Evolutionary conservation across 2,888 invertebrate species (phyloP).

Genomic region (Dynastes maya): DNA sequence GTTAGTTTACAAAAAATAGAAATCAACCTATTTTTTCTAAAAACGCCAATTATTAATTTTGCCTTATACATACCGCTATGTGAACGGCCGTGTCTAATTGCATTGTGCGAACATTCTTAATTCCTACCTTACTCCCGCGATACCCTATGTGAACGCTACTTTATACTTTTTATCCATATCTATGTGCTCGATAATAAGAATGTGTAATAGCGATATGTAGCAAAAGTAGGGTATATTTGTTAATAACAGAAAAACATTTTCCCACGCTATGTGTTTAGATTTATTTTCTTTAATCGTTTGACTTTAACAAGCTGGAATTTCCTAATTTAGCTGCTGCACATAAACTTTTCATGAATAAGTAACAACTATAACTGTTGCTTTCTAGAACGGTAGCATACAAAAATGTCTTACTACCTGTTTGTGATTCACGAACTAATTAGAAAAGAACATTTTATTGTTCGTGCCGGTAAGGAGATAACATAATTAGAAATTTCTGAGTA

Average conservation of each 20-base stretch:
- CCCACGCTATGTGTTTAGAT: not conserved
- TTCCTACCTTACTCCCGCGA: too few relatives aligned
- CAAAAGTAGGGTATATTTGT: not conserved
- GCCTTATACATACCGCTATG: too few relatives aligned
- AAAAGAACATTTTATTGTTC: not conserved
- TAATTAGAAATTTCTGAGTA: not conserved
- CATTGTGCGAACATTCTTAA: too few relatives aligned
- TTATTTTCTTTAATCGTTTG: not conserved
- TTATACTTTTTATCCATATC: not conserved
- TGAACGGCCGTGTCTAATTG: too few relatives aligned
- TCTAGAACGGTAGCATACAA: not conserved
- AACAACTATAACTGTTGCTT: not conserved
- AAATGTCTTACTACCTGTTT: not conserved
- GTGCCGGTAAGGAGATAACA: not conserved
- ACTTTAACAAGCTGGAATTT: not conserved
- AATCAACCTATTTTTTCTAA: too few relatives aligned
- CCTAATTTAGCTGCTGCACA: not conserved
- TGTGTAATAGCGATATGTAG: not conserved
- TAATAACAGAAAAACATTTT: not conserved
- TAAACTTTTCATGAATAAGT: not conserved
- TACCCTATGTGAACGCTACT: too few relatives aligned
- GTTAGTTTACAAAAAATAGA: too few relatives aligned
- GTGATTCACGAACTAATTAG: not conserved
- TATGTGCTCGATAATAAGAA: not conserved
- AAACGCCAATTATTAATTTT: too few relatives aligned